These are phyloP conservation scores for Actinemys pallida DNA, from an alignment of 2,113 vertebrate species.

Conservation along the genomic window DNA sequence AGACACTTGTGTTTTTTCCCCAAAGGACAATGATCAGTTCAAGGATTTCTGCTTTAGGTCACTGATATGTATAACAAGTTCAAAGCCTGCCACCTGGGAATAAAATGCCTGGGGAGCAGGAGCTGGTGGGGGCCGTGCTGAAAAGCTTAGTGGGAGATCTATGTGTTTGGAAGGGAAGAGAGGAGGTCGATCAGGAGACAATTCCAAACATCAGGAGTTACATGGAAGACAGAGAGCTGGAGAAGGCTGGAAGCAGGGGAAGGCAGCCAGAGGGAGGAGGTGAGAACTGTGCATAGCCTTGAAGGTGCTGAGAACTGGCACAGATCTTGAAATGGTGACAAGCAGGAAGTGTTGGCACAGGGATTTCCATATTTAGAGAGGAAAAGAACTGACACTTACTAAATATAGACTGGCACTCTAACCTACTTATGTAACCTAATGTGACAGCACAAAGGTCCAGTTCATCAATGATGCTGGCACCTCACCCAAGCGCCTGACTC, in stretches of 20 bases:
- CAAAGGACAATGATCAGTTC: not conserved
- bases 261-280: not conserved
- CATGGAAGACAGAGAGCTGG: not conserved
- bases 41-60: not conserved
- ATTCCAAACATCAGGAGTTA: not conserved
- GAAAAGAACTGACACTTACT: not conserved
- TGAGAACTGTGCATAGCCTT: not conserved
- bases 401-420: not conserved
- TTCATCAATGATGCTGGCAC: not conserved
- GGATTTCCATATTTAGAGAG: not conserved
- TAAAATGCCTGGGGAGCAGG: not conserved
- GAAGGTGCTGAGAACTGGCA: not conserved
- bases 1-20: not conserved
- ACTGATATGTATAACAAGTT: not conserved
- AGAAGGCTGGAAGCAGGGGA: not conserved
- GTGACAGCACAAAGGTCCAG: not conserved
- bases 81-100: not conserved
- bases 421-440: not conserved
- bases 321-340: not conserved
- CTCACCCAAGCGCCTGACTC: not conserved
- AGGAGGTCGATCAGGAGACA: not conserved
- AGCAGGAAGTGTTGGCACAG: not conserved
- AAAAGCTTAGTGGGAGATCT: not conserved
- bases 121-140: not conserved
- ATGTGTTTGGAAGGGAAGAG: not conserved